Percentiles rank a stretch among this genome's conserved stretches.
Evolutionary conservation across 2,797 vertebrate species (phyloP).

Genomic region (Botia kubotai): DNA sequence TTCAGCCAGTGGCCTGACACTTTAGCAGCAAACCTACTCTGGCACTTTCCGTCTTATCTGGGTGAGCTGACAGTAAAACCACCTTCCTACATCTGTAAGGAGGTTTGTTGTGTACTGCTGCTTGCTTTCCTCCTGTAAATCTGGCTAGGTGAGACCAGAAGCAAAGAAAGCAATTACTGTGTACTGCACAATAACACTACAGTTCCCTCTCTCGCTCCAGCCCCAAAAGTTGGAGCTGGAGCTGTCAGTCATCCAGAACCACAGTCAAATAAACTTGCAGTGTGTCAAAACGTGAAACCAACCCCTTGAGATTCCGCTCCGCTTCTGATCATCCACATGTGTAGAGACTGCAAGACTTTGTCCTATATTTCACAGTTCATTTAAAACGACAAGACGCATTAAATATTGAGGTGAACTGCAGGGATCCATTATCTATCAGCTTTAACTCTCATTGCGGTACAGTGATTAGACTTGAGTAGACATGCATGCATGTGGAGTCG

Average conservation of each 20-base stretch:
- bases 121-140: conserved; percentile 23
- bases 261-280: neutral
- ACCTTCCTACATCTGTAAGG: conserved; percentile 41
- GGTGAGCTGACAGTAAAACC: conserved; percentile 44
- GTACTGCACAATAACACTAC: neutral
- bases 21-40: conserved; percentile 29
- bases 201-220: neutral
- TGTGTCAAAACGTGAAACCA: neutral
- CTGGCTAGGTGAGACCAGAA: neutral
- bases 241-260: conserved; percentile 21
- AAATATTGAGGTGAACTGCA: conserved; percentile 63
- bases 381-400: conserved; percentile 67
- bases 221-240: neutral
- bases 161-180: conserved; percentile 13
- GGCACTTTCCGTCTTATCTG: conserved; percentile 27
- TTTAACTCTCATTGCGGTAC: too few species aligned
- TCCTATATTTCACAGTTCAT: conserved; percentile 75
- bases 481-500: too few species aligned
- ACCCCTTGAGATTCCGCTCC: neutral
- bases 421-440: conserved; percentile 7
- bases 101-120: conserved; percentile 33
- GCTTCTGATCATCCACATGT: neutral
- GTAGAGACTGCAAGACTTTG: conserved; percentile 52
- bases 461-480: too few species aligned
- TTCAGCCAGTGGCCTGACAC: conserved; percentile 35